phyloP scores from a whole-genome alignment of 1,140 invertebrate genomes.

The Centruroides sculpturatus region DNA sequence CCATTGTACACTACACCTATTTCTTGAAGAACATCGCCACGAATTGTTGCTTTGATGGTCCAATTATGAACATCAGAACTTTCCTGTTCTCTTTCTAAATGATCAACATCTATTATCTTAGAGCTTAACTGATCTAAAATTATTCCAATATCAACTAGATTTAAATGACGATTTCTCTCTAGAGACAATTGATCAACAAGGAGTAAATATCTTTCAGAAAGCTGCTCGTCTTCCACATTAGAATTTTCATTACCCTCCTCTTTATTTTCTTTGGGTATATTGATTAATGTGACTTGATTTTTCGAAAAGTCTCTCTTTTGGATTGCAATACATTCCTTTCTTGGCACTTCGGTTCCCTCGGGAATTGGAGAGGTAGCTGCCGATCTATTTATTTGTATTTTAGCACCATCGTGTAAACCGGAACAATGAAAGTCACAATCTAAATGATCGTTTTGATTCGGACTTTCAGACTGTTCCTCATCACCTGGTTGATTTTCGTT shows the following conservation, averaged over 20 bases:
- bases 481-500: too few species aligned
- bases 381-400: conserved; percentile 62
- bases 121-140: conserved; percentile 77
- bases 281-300: not conserved
- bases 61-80: conserved; percentile 83
- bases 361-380: conserved; percentile 7
- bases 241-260: conserved; percentile 85
- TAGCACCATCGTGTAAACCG: conserved; percentile 72
- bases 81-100: conserved; percentile 72
- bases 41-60: conserved; percentile 81
- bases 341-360: conserved; percentile 4
- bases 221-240: conserved; percentile 30
- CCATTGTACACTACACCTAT: conserved; percentile 85
- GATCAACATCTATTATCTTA: conserved; percentile 81
- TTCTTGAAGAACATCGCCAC: conserved; percentile 71
- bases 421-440: conserved; percentile 91
- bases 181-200: conserved; percentile 80
- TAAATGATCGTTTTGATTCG: conserved; percentile 16
- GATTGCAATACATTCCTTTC: not conserved
- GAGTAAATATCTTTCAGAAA: conserved; percentile 69
- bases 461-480: conserved; percentile 1
- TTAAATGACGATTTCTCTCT: conserved; percentile 64
- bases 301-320: not conserved
- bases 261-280: conserved; percentile 45
- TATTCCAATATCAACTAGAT: conserved; percentile 86